Conservation (phyloP, 2,797 vertebrate genomes). For the Holocentrus rufus region DNA sequence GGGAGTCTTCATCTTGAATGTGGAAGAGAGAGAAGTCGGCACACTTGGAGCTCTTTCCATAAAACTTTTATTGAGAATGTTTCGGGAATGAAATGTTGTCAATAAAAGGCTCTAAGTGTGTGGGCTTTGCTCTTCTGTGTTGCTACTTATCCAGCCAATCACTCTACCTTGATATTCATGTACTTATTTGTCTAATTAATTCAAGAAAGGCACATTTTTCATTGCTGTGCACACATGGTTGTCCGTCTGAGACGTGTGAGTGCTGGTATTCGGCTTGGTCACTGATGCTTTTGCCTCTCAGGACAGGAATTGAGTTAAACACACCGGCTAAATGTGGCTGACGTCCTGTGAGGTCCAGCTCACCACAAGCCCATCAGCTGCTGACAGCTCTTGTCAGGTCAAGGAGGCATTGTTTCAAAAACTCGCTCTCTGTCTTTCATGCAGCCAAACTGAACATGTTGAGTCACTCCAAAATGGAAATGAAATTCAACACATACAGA, state of each 20-base stretch:
- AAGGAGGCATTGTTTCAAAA: slow-evolving; percentile 33
- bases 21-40: slow-evolving; percentile 15
- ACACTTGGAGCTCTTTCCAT: slow-evolving; percentile 30
- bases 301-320: slow-evolving; percentile 35
- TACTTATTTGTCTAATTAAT: slow-evolving; percentile 9
- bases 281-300: slow-evolving; percentile 16
- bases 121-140: slow-evolving; percentile 36
- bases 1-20: neutral
- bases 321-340: slow-evolving; percentile 45
- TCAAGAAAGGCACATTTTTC: neutral
- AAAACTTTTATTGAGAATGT: slow-evolving; percentile 47
- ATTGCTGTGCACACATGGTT: slow-evolving; percentile 17
- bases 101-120: slow-evolving; percentile 53
- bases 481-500: too few relatives aligned
- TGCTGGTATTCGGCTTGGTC: slow-evolving; percentile 21
- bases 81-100: slow-evolving; percentile 39
- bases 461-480: slow-evolving; percentile 51
- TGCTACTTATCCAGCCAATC: slow-evolving; percentile 11
- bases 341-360: slow-evolving; percentile 63
- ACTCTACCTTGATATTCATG: slow-evolving; percentile 19
- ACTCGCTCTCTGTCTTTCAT: slow-evolving; percentile 35
- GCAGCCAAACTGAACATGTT: slow-evolving; percentile 37
- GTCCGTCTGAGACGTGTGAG: slow-evolving; percentile 28
- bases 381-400: slow-evolving; percentile 54
- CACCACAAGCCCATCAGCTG: slow-evolving; percentile 39